Conservation (phyloP, 2,113 vertebrate genomes). For the Ictalurus punctatus region DNA sequence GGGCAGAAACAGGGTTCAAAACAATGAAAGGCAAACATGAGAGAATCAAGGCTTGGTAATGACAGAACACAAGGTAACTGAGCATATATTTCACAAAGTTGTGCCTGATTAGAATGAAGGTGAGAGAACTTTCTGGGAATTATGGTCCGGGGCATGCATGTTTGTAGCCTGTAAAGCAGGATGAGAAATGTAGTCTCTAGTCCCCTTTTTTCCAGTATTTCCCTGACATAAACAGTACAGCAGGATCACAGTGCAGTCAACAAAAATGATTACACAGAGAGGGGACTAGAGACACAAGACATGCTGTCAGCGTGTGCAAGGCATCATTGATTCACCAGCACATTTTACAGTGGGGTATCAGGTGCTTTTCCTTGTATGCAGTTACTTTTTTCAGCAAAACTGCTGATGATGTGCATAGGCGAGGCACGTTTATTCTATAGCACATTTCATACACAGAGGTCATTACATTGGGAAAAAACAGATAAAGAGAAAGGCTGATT, state of each 20-base stretch:
- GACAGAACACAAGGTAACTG: no score
- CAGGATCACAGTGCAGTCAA: background rate
- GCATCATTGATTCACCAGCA: background rate
- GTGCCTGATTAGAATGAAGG: no score
- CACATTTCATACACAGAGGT: background rate
- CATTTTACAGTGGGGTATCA: background rate
- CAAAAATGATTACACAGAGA: background rate
- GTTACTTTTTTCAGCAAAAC: background rate
- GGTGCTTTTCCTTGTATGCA: background rate
- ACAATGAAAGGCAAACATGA: no score
- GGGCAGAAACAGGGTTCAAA: no score
- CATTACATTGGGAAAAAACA: background rate
- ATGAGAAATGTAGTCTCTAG: no score
- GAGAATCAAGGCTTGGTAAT: no score
- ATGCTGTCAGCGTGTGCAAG: background rate
- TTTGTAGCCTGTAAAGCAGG: no score
- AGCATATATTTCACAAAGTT: no score
- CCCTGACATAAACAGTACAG: no score
- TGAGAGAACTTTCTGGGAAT: no score
- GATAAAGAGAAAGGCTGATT: background rate
- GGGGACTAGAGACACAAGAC: background rate
- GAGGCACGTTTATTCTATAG: background rate
- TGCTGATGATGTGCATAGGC: background rate
- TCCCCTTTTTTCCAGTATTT: no score
- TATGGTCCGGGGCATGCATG: no score